These are phyloP conservation scores for Antechinus stuartii DNA, from an alignment of 2,113 vertebrate genomes.

Conservation along the genomic window DNA sequence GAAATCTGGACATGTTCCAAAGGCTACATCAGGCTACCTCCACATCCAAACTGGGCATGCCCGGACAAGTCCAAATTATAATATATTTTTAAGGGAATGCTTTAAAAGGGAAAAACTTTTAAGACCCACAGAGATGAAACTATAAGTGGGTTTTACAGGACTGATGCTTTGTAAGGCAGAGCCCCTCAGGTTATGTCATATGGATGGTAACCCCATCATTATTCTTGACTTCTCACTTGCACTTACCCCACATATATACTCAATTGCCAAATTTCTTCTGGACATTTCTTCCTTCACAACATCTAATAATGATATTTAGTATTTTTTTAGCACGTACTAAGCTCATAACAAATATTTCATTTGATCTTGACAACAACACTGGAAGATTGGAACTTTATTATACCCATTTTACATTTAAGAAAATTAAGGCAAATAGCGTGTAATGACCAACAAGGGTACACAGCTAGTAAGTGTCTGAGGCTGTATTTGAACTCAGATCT, in stretches of 20 bases:
- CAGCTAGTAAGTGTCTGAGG: not conserved
- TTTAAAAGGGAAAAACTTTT: not conserved
- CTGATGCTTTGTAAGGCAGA: not conserved
- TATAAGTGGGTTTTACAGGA: not conserved
- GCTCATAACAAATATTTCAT: not conserved
- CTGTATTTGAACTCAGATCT: not conserved
- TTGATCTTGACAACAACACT: not conserved
- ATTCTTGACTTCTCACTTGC: not conserved
- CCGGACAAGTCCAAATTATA: not conserved
- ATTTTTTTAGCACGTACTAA: not conserved
- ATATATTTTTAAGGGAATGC: not conserved
- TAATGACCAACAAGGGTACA: not conserved
- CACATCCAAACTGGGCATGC: not conserved
- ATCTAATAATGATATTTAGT: too few species aligned
- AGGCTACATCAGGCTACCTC: not conserved
- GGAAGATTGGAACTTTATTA: not conserved
- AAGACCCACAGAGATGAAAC: not conserved
- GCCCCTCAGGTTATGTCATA: not conserved
- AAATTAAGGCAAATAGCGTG: not conserved
- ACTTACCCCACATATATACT: not conserved
- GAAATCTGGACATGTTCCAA: not conserved
- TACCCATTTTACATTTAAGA: not conserved
- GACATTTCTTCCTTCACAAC: not conserved
- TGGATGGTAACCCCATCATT: not conserved
- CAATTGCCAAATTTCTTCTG: not conserved